These are phyloP conservation scores for Polyploca ridens DNA, from an alignment of 2,888 invertebrate species.

Conservation along the genomic window DNA sequence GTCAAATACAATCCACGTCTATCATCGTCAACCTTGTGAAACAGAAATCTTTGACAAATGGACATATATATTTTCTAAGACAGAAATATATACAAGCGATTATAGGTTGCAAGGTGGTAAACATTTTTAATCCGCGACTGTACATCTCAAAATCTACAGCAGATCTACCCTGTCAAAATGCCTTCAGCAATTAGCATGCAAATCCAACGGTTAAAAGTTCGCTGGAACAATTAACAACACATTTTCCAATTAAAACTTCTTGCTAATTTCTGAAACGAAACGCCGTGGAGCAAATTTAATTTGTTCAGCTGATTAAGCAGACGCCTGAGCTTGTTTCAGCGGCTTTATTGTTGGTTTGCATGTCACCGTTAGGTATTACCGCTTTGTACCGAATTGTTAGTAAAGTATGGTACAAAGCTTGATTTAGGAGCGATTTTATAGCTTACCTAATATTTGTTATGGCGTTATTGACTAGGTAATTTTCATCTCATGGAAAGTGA, in stretches of 20 bases:
- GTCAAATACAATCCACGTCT: too few species aligned
- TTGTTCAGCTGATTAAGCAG: slow-evolving; percentile 45
- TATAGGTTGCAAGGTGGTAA: too few species aligned
- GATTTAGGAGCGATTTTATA: background rate
- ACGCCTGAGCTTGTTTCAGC: slow-evolving; percentile 42
- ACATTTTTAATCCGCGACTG: too few species aligned
- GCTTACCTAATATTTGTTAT: too few species aligned
- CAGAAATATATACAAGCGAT: too few species aligned
- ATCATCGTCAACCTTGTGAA: too few species aligned
- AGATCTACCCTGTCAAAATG: slow-evolving; percentile 13
- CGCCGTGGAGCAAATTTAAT: slow-evolving; percentile 46
- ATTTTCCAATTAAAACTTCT: slow-evolving; percentile 43
- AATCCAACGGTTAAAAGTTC: slow-evolving; percentile 23
- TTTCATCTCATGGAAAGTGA: too few species aligned
- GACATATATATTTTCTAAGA: too few species aligned
- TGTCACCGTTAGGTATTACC: slow-evolving; percentile 31
- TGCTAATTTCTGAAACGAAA: slow-evolving; percentile 26
- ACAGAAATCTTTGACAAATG: too few species aligned
- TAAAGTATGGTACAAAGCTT: background rate
- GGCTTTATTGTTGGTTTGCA: slow-evolving; percentile 48
- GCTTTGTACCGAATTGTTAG: slow-evolving; percentile 2
- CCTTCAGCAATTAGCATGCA: slow-evolving; percentile 24
- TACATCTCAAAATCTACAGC: too few species aligned
- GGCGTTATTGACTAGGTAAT: too few species aligned
- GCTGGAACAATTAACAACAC: slow-evolving; percentile 22